phyloP scores from a whole-genome alignment of 2,888 invertebrate genomes.

The Himalopsyche kuldschensis region DNA sequence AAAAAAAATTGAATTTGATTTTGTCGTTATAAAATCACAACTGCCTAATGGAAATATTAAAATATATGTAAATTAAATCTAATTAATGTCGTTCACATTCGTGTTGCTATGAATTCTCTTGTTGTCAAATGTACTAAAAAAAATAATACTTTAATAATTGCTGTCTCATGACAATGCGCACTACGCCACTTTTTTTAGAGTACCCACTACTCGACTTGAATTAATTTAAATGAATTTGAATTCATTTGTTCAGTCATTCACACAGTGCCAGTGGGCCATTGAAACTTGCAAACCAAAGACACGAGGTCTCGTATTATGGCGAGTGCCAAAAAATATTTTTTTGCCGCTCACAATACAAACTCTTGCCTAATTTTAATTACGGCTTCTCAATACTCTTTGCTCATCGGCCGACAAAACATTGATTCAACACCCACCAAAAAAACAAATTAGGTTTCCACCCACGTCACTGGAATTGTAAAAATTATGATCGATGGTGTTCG shows the following conservation, averaged over 20 bases:
- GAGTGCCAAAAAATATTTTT: background rate
- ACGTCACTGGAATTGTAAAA: conserved; percentile 2
- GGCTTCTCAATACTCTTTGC: conserved; percentile 10
- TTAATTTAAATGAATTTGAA: background rate
- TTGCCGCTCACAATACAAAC: background rate
- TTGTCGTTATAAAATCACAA: no score
- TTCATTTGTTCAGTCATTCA: background rate
- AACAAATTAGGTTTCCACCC: conserved; percentile 5
- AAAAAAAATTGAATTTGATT: no score
- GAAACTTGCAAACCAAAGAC: background rate
- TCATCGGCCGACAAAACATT: conserved; percentile 13
- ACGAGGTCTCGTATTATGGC: background rate
- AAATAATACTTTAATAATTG: no score
- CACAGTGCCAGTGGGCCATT: background rate
- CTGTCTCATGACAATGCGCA: no score
- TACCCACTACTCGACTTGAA: background rate
- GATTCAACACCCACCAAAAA: background rate
- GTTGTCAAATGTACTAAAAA: no score
- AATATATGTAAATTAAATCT: no score
- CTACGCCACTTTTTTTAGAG: no score
- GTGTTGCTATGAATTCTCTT: no score
- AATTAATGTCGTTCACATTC: no score
- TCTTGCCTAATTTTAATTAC: conserved; percentile 26
- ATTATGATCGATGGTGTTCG: background rate
- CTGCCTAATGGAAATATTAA: no score